Conservation (phyloP, 2,797 vertebrate genomes). For the Yasuhikotakia modesta region DNA sequence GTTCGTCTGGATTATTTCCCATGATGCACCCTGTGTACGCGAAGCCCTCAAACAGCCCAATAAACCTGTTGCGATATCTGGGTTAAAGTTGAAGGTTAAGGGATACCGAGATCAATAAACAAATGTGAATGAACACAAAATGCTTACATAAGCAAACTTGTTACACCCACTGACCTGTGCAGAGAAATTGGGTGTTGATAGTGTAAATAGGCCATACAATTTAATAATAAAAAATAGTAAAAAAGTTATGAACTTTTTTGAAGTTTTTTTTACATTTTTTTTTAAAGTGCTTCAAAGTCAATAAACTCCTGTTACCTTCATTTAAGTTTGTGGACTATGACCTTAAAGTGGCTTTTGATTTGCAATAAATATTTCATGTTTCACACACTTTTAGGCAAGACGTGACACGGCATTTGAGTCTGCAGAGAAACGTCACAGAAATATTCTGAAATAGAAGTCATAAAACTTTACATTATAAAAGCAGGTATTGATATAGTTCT, state of each 20-base stretch:
- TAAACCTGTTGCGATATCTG: constrained; percentile 37
- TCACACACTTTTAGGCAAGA: constrained; percentile 48
- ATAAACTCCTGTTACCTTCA: constrained; percentile 10
- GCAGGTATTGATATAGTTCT: neutral
- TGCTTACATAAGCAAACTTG: constrained; percentile 11
- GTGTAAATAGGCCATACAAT: neutral
- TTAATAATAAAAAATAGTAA: neutral
- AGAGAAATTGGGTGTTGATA: neutral
- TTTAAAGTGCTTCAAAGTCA: constrained; percentile 1
- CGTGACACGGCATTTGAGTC: too few species aligned
- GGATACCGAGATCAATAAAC: constrained; percentile 15
- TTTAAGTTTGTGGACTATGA: constrained; percentile 41
- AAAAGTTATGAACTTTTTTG: neutral
- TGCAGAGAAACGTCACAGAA: neutral
- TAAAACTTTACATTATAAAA: neutral
- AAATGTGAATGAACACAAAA: constrained; percentile 32
- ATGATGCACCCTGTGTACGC: neutral
- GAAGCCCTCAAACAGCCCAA: constrained; percentile 16
- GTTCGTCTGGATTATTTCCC: constrained; percentile 5
- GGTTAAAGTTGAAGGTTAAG: constrained; percentile 52
- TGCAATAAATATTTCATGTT: constrained; percentile 33
- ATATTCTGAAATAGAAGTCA: neutral
- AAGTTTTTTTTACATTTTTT: neutral
- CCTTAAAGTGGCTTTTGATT: constrained; percentile 24
- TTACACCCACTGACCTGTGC: neutral